Evolutionary conservation across 2,113 vertebrate species (phyloP), one percentile per base, ranked within the genome.

Genomic region (Menura novaehollandiae): DNA sequence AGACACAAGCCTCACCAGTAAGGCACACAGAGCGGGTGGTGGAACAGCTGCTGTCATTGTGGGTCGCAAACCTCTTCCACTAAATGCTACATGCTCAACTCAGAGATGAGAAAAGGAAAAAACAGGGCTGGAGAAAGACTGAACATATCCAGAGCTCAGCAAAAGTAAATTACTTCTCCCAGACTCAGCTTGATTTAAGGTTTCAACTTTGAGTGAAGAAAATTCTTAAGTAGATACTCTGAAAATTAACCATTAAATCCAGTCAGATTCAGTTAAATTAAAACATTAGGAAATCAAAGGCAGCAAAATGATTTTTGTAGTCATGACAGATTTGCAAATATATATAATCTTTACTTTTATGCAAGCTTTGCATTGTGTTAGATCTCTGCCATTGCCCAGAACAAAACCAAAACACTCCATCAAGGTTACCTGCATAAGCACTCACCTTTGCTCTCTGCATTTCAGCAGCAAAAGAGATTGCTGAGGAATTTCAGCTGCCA

Each of bases 141-240:
- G 74, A 51, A 41, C 33, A 46, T 63, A 84, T 41, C 60, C 37
- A 93, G 52, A 95, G 49, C 76, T 89, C 75, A 84, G 90, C 73
- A 90, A 87, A 96, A 94, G 41, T 62, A 67, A 93, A 64, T 84
- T 60, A 72, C 28, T 88, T 80, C 72, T 88, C 72, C 22, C 15
- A 2, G 72, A 91, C 33, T 56, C 80, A 85, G 47, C 69, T 91
- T 71, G 49, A 81, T 91, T 92, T 93, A 74, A 96, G 44, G 69
- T 76, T 91, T 84, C 8, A 12, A 49, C 56, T 88, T 51, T 15
- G 24, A 62, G 37, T 20, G 20, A 56, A 51, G 85, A 75, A 58
- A 72, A 13, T 21, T 26, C 11, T 67, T 49, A 86, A 58, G 37
- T 47, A 35, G 86, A 84, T 30, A 41, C 19, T 78, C 64, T 67